Base-by-base conservation (phyloP, 2,797 vertebrate genomes). In the Phrynocephalus vlangalii region DNA sequence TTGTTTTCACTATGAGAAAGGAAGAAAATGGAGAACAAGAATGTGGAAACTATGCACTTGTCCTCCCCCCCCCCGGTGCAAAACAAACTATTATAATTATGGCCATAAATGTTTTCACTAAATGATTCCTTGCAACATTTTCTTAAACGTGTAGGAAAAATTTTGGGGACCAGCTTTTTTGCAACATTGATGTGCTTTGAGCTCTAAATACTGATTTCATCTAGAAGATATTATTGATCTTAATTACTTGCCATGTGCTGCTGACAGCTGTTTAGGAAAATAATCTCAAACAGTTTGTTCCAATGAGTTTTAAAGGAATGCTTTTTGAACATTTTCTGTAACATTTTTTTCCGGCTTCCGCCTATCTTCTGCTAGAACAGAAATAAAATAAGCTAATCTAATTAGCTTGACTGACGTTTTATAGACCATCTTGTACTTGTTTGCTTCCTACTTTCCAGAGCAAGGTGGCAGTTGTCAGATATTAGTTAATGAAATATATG, bases 1-100 rank as follows among this genome's bases (percentile, higher is more conserved):
- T 63, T 20, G 44, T 86, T 86, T 79, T 82, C 80, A 73, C 66
- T 87, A 77, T 68, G 79, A 76, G 84, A 88, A 77, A 88, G 67
- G 80, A 73, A 83, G 82, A 66, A 84, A 83, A 18, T 52, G 6
- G 15, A 79, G 52, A 52, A 52, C 9, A 60, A n/a, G 11, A 87
- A 84, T 30, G 1, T 68, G 11, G 48, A 15, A 38, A 10, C 1
- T 78, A 68, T 28, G 5, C 77, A 50, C n/a, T 20, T 10, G 80
- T 8, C 52, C 10, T 1, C 52, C 9, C 52, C 52, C 52, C 52
- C 0, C 52, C 52, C 52, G 71, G 44, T 44, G 38, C 38, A 44
- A 71, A 71, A 70, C 67, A 70, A 11, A 78, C 78, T 11, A 30
- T 2, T 30, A 8, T 16, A 48, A 84, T 44, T 71, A 73, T 60